Base-by-base conservation (phyloP, 23 tunicate genomes). In the Styela plicata region DNA sequence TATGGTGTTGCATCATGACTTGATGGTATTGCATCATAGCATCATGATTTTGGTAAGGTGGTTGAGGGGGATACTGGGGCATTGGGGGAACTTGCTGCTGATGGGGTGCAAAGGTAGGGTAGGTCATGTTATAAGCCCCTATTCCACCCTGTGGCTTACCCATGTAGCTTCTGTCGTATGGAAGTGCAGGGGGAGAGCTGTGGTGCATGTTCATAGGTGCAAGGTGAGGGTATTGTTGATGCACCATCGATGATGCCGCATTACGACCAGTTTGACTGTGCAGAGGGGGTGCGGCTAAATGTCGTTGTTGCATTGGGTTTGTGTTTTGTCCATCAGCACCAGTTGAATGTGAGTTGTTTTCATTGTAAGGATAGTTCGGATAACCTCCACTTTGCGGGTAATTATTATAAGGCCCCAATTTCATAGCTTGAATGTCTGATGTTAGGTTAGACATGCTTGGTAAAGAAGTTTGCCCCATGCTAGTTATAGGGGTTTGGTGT, bases 151-250 rank as follows among this genome's bases (percentile, higher is more conserved):
- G 35, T 78, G 7, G 63, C 28, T 31, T 29, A 16, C 33, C 64
- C 36, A 27, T 53, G 62, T 52, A 31, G 79, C 1, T 30, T 44
- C 0, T 62, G 34, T 57, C 63, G 35, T 64, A 78, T 57, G 17
- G 33, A 65, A 44, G 17, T 2, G 83, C 88, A 0, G 88, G 70
- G 33, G 88, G 74, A 27, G 74, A 74, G 24, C 80, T 83, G 63
- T 61, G 73, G 16, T 74, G 87, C 26, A 33, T 52, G 23, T 63
- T 74, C 69, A 17, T 74, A 21, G 53, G 34, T 1, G 52, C 26
- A 29, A 65, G 33, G 27, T 44, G 81, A 29, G 36, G 81, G 53
- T 36, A 17, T 57, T 44, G 52, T 52, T 76, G 81, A 24, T 53
- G 81, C 18, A 57, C 25, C 20, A 27, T 22, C 27, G 81, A 76